phyloP scores from a whole-genome alignment of 2,113 vertebrate genomes.

The Daubentonia madagascariensis region DNA sequence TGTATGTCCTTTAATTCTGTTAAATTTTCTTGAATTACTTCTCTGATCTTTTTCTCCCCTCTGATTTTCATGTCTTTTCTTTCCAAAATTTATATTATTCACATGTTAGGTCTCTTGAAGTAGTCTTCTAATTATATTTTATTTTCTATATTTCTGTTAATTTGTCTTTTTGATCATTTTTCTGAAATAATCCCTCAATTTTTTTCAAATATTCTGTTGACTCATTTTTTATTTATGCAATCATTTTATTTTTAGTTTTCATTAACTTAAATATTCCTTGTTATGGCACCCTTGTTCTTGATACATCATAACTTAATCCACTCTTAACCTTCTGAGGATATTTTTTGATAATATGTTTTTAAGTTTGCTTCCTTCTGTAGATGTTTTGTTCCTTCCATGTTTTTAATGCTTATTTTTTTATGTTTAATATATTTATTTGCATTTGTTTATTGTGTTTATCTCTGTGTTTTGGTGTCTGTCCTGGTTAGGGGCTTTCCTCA shows the following conservation, averaged over 20 bases:
- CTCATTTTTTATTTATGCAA: neutral
- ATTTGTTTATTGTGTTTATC: neutral
- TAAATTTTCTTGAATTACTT: neutral
- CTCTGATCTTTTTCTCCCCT: neutral
- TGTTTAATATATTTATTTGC: neutral
- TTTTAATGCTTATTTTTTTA: neutral
- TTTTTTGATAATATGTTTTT: neutral
- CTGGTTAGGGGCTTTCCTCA: neutral
- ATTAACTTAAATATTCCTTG: neutral
- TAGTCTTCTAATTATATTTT: neutral
- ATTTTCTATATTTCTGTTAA: neutral
- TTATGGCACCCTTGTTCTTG: neutral
- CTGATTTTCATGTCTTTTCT: neutral
- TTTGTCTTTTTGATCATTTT: neutral
- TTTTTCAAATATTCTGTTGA: neutral
- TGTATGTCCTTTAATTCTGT: no score
- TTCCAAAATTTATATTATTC: neutral
- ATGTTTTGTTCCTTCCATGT: neutral
- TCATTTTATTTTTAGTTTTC: neutral
- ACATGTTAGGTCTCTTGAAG: neutral
- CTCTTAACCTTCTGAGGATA: neutral
- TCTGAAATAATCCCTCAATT: neutral
- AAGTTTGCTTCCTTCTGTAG: neutral
- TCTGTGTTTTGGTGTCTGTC: neutral
- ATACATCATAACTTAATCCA: neutral